A percentile compares a stretch with the other conserved stretches of the same genome.
Evolutionary conservation across 2,113 vertebrate species (phyloP).

Genomic region (Pomatorhinus ruficollis): DNA sequence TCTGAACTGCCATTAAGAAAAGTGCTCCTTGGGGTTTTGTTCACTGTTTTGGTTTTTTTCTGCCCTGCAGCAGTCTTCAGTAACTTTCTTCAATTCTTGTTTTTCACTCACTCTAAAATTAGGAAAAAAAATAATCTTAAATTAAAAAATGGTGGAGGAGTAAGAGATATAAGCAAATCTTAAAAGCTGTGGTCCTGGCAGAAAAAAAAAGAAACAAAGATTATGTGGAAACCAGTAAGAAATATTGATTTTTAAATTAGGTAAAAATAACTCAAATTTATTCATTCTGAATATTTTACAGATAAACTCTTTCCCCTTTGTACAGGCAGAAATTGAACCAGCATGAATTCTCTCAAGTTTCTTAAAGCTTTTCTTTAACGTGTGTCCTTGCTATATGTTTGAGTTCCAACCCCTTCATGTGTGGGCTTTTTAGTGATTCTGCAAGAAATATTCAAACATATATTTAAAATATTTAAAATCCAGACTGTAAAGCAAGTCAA

Average conservation of each 20-base stretch:
- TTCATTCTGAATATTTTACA: neutral
- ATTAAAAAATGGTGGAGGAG: neutral
- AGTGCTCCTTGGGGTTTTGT: neutral
- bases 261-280: neutral
- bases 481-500: neutral
- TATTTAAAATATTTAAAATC: neutral
- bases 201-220: neutral
- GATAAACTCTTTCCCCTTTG: neutral
- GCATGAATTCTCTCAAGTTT: neutral
- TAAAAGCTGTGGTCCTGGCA: neutral
- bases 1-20: conserved; percentile 26
- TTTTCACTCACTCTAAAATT: neutral
- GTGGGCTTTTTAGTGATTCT: neutral
- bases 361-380: neutral
- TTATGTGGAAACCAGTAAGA: neutral
- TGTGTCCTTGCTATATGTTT: neutral
- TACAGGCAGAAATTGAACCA: neutral
- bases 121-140: neutral
- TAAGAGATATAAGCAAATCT: neutral
- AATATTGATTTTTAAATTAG: neutral
- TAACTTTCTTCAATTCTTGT: neutral
- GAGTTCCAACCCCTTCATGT: neutral
- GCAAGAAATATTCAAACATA: neutral
- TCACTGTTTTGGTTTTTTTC: neutral
- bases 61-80: neutral